Percentiles rank a stretch among this genome's conserved stretches.
These are phyloP conservation scores for Eupithecia insigniata DNA, from an alignment of 2,888 invertebrate species.

Conservation along the genomic window DNA sequence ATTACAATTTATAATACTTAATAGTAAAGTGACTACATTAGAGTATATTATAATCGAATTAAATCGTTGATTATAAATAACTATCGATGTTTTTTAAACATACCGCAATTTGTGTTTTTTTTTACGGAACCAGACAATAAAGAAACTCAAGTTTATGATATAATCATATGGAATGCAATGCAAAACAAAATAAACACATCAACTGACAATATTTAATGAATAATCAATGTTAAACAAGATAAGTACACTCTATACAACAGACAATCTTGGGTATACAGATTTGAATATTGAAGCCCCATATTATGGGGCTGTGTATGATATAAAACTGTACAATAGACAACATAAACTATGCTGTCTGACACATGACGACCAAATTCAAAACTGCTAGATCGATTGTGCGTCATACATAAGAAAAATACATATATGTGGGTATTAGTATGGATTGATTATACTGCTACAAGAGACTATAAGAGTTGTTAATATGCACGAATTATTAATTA, in stretches of 20 bases:
- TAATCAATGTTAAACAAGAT: background rate
- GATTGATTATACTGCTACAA: too few relatives aligned
- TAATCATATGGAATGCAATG: background rate
- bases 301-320: background rate
- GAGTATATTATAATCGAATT: background rate
- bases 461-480: too few relatives aligned
- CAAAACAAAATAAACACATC: background rate
- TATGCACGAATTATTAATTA: too few relatives aligned
- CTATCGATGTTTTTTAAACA: background rate
- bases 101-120: background rate
- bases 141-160: background rate
- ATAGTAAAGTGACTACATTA: background rate
- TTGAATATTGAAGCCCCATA: background rate
- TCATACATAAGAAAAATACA: constrained; percentile 27
- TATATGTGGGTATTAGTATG: too few relatives aligned
- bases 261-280: background rate
- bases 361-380: constrained; percentile 36
- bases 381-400: constrained; percentile 36
- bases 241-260: too few relatives aligned
- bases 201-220: constrained; percentile 32
- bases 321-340: background rate
- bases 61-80: background rate
- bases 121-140: background rate
- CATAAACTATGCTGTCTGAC: background rate
- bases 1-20: background rate